Evolutionary conservation across 2,888 invertebrate species (phyloP), one percentile per base, ranked within the genome.

Genomic region (Oxystoma pomonae): DNA sequence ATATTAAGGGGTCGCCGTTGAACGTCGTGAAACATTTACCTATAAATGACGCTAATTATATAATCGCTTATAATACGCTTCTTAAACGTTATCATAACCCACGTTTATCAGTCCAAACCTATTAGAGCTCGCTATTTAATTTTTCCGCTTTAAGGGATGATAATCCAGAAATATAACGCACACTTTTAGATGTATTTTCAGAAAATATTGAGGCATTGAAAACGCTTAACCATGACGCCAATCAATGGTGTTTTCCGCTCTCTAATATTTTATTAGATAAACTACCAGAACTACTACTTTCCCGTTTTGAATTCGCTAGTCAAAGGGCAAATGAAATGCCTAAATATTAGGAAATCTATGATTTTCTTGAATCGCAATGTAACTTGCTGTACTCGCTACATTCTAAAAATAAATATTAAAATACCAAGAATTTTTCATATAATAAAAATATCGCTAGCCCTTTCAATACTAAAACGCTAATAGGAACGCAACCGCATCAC

Each of bases 261-360:
- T 5, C 53, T 53, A 53, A 53, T 53, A 53, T 53, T 53, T 53
- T 53, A 19, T 19, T 53, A 53, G 7, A 53, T 53, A 53, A 53
- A n/a, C n/a, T 53, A 53, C 16, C 16, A 16, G 53, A 53, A 17
- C 5, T 53, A 17, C n/a, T 53, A 19, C 53, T 53, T 53, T 53
- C n/a, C 3, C 53, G 53, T 16, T 53, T 53, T 3, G 53, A 53
- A 53, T 16, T 53, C 19, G 53, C 53, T 53, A 53, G n/a, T 19
- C 16, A 53, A 53, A 17, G 7, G 17, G 53, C 53, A 17, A 19
- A 53, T 19, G 5, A 53, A 53, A 53, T 53, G 53, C 53, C 53
- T 19, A 17, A 16, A 17, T 53, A 53, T 19, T 7, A 53, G n/a
- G 53, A 53, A 16, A 53, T 53, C 3, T 9, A 9, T n/a, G 19